Percentiles rank a stretch among this genome's conserved stretches.
These are phyloP conservation scores for Acanthopleura granulata DNA, from an alignment of 2,888 invertebrate species.

Conservation along the genomic window DNA sequence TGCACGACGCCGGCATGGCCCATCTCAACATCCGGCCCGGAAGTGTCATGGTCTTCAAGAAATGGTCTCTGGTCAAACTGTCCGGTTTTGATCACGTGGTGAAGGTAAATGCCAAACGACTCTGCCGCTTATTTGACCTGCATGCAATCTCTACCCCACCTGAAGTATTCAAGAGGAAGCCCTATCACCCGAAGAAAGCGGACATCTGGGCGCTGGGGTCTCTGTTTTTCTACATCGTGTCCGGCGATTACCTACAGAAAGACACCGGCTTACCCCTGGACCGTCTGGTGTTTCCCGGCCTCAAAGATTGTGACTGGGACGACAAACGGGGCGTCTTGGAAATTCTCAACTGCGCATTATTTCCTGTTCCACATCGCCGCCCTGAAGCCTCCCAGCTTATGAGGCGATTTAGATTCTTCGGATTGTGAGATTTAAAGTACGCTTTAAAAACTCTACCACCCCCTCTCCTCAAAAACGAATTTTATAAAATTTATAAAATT, in stretches of 20 bases:
- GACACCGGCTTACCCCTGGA: not conserved
- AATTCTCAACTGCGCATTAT: not conserved
- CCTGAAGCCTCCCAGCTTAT: not conserved
- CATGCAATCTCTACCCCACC: not conserved
- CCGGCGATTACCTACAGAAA: conserved; percentile 2
- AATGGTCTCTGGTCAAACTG: not conserved
- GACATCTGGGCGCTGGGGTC: not conserved
- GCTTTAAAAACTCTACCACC: too few relatives aligned
- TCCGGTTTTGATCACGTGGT: not conserved
- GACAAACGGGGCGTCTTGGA: not conserved
- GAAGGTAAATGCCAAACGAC: not conserved
- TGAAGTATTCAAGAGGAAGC: not conserved
- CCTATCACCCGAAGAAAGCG: not conserved
- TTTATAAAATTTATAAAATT: too few relatives aligned
- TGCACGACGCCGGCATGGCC: not conserved
- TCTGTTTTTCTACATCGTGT: not conserved
- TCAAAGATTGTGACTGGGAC: not conserved
- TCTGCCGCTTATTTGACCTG: not conserved
- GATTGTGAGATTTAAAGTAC: not conserved
- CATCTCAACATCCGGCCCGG: not conserved
- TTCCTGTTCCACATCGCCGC: not conserved
- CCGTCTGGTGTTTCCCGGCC: not conserved
- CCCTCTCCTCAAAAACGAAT: too few relatives aligned
- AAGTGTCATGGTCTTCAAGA: not conserved
- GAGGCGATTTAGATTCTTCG: not conserved